Base-by-base conservation (phyloP, 1,140 invertebrate genomes). In the Mycetomoellerius zeteki region DNA sequence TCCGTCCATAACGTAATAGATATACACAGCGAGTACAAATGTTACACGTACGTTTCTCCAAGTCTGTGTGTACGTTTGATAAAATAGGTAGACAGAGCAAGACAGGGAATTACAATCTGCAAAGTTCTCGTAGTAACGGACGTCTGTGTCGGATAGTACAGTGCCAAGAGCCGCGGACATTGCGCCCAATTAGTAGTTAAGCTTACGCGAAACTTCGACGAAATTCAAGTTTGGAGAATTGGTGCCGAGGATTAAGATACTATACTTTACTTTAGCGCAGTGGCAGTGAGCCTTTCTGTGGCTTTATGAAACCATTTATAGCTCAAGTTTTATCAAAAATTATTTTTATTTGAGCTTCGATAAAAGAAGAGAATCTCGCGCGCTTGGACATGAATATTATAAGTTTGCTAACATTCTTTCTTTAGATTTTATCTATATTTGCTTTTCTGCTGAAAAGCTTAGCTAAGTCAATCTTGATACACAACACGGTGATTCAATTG, bases 151-250 rank as follows among this genome's bases (percentile, higher is more conserved):
- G 89, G 78, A 85, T 90, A 80, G 86, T 77, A 86, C 24, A 71
- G 64, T 86, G 62, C 64, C 89, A 75, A 69, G 85, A 56, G 77
- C 50, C 77, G 81, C 88, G 89, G 86, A 90, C 89, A 90, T 88
- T 89, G 86, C 62, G 88, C 84, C 88, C 89, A 90, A 90, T 90
- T 90, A 90, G 89, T 87, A 76, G 86, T 76, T 76, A 88, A 90
- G 89, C 50, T 78, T 86, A 78, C 67, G 58, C 72, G 86, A 90
- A 90, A 90, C 89, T 90, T 90, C 62, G 90, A 90, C 89, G 85
- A 90, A 89, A 87, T 86, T 86, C 84, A 76, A 89, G 88, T 89
- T 87, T 72, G 56, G 52, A 80, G 86, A 85, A 90, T 85, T 87
- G 60, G 86, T 80, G 60, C 69, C 71, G 67, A 82, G 87, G 62